Conservation (phyloP, 64 coral and sea anemone genomes). For the Montipora foliosa region DNA sequence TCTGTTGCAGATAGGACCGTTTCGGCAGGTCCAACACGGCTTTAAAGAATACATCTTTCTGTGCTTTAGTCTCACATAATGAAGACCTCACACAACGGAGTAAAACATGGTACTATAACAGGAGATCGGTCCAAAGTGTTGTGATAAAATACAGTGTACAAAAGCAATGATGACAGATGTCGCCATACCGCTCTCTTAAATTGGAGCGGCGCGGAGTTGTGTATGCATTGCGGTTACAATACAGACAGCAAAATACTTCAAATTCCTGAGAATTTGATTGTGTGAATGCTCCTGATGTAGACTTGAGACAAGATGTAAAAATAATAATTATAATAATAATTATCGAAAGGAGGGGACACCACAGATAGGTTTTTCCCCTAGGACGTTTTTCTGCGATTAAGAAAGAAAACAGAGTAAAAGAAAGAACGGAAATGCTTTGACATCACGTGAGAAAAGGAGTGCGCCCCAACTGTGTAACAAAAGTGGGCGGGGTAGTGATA, state of each 20-base stretch:
- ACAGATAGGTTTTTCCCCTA: no score
- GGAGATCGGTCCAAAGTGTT: neutral
- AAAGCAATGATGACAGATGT: neutral
- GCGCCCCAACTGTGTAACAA: no score
- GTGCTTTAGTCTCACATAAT: neutral
- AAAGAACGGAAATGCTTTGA: no score
- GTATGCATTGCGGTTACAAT: neutral
- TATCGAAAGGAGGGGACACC: no score
- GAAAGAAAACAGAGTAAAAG: no score
- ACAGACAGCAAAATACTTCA: neutral
- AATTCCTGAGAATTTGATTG: no score
- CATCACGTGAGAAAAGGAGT: no score
- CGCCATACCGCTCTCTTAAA: neutral
- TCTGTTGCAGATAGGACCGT: conserved; percentile 69
- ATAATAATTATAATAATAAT: no score
- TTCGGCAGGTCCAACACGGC: conserved; percentile 35
- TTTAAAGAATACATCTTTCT: conserved; percentile 55
- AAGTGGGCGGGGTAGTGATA: no score
- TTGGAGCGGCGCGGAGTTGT: neutral
- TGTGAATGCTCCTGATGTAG: no score
- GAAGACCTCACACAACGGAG: neutral
- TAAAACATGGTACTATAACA: neutral
- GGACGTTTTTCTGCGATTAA: no score
- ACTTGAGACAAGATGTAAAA: no score
- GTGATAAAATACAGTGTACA: neutral